Conservation (phyloP, 1,140 invertebrate species). For the Radopholus similis region DNA sequence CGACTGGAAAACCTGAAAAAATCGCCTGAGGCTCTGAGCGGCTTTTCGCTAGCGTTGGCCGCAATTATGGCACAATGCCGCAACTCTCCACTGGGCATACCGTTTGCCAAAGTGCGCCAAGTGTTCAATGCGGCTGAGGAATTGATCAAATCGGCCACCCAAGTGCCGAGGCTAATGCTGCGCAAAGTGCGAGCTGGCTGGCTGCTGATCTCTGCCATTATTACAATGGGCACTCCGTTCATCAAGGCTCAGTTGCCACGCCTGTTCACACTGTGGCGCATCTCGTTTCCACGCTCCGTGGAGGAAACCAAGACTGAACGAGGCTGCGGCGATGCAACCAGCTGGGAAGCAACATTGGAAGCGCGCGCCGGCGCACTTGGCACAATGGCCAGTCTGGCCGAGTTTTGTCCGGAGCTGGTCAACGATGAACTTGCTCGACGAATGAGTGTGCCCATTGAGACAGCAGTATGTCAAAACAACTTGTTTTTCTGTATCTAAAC, state of each 20-base stretch:
- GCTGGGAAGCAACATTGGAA: slow-evolving; percentile 96
- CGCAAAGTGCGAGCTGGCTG: slow-evolving; percentile 93
- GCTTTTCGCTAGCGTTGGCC: slow-evolving; percentile 86
- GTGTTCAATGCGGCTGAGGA: slow-evolving; percentile 97
- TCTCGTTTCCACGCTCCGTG: slow-evolving; percentile 88
- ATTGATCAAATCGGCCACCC: slow-evolving; percentile 80
- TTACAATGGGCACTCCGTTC: slow-evolving; percentile 84
- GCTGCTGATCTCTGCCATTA: slow-evolving; percentile 90
- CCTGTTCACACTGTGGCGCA: slow-evolving; percentile 91
- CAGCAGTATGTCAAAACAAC: too few relatives aligned
- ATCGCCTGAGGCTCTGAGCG: slow-evolving; percentile 85
- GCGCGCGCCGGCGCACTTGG: slow-evolving; percentile 89
- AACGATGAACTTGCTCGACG: slow-evolving; percentile 83
- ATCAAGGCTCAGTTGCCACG: slow-evolving; percentile 81
- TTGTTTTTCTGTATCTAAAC: neutral
- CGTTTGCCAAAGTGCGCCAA: slow-evolving; percentile 73
- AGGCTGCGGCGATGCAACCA: slow-evolving; percentile 86
- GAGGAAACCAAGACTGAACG: slow-evolving; percentile 96
- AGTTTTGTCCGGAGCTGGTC: slow-evolving; percentile 81
- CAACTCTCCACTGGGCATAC: slow-evolving; percentile 85
- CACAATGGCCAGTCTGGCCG: slow-evolving; percentile 75
- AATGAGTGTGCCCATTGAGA: slow-evolving; percentile 61
- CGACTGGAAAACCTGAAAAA: slow-evolving; percentile 75
- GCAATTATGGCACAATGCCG: slow-evolving; percentile 85
- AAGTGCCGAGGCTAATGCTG: slow-evolving; percentile 87